Base-by-base conservation (phyloP, 2,888 invertebrate genomes). In the Pristionchus arcanus region DNA sequence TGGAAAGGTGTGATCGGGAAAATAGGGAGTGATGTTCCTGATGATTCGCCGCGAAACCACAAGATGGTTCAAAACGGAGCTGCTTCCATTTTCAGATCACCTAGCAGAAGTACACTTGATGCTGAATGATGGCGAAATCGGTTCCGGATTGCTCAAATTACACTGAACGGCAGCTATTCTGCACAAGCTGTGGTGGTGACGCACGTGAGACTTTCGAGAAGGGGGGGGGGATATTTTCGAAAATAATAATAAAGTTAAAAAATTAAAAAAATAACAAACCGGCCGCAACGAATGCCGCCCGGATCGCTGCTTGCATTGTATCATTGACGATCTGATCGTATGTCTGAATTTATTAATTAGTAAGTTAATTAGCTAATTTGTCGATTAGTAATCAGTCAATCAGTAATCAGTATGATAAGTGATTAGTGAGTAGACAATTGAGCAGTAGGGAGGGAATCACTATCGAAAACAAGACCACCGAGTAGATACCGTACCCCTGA, bases 281-380 rank as follows among this genome's bases (percentile, higher is more conserved):
- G 0, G 55, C 63, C 5, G 86, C 86, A 0, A n/a, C 37, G 66
- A 86, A 86, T 3, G 86, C 86, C 5, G 86, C 86, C 42, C 66
- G 19, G 25, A 86, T 66, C 0, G 86, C 86, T 9, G 34, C 37
- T n/a, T 86, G 86, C 66, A 49, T 49, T 31, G 86, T 86, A 1
- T 86, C 86, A 86, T 86, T 86, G 55, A 86, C 16, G 19, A 86
- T 66, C 37, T 63, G 34, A 28, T 84, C 84, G 55, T 55, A 84
- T 4, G 55, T 84, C 84, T 84, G 55, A 9, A 77, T 28, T n/a
- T 9, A 68, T 28, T 28, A 71, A 16, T 71, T n/a, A 71, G 55
- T 55, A 21, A 55, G 21, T 16, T 28, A 68, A 68, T 68, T 28
- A 68, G 15, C 21, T 55, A 21, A 55, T 55, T 55, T 28, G 28